Evolutionary conservation across 2,888 invertebrate species (phyloP), one percentile per base, ranked within the genome.

Genomic region (Heteromurus nitidus): DNA sequence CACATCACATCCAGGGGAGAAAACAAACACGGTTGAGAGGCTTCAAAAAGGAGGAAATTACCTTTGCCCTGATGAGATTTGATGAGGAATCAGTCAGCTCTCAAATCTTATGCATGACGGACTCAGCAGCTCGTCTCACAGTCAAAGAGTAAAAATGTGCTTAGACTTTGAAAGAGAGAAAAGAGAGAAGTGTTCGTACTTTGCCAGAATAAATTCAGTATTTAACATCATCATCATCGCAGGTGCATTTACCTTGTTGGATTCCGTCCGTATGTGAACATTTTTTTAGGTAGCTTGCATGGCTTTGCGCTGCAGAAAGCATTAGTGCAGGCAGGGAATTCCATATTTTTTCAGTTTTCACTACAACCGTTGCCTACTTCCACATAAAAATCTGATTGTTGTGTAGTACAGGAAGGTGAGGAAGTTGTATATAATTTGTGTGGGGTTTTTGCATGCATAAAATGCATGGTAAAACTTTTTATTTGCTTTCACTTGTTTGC

Each of bases 41-140:
- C 22, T 70, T 22, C n/a, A 55, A 60, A 42, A 68, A 28, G 53
- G 53, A 72, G 58, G 60, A 60, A 28, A 72, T 72, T 72, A 36
- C 42, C 28, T 42, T 28, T 28, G 60, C 26, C 13, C 60, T 44
- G 42, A 60, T 72, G 70, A 72, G 70, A 18, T 72, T 44, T 72
- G 70, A 58, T 72, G 70, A 72, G 20, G 60, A 72, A 62, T 62
- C 62, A 62, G n/a, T 60, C 60, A 3, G 1, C 31, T 69, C 55
- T n/a, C n/a, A n/a, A n/a, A 42, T 70, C 22, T 26, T 28, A 55
- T 69, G 69, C 70, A 70, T 70, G 70, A 70, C 42, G 70, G 24
- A 58, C 42, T 65, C 42, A 22, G 16, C 16, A 18, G 36, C 20
- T 65, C 24, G 16, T 24, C 44, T 65, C 44, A 26, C 26, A 60